Percentiles rank a stretch among this genome's conserved stretches.
Conservation (phyloP, 1,140 invertebrate species). For the Nilaparvata lugens region DNA sequence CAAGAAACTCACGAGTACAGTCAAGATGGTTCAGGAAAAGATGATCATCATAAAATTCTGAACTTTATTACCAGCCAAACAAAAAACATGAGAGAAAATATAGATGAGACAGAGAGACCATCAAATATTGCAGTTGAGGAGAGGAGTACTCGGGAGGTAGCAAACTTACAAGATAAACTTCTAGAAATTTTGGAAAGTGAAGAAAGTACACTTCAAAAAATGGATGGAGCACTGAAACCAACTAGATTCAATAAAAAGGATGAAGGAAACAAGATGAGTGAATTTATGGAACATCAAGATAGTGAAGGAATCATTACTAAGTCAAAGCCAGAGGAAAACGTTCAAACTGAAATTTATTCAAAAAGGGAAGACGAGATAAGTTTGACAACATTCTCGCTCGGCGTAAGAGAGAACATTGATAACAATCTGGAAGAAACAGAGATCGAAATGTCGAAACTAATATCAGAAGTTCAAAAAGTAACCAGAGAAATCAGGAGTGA, state of each 20-base stretch:
- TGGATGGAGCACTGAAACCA: constrained; percentile 17
- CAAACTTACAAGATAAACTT: constrained; percentile 15
- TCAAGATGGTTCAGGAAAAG: no score
- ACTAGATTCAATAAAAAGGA: background rate
- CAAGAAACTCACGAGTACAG: constrained; percentile 9
- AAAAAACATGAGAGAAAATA: no score
- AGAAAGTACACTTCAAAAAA: constrained; percentile 24
- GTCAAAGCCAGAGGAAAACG: background rate
- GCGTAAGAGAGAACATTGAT: background rate
- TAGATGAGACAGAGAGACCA: constrained; percentile 22
- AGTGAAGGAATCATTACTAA: background rate
- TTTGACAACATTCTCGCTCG: background rate
- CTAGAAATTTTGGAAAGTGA: constrained; percentile 22
- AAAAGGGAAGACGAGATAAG: background rate
- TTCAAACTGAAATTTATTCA: background rate
- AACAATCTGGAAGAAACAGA: constrained; percentile 22
- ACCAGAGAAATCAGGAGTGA: constrained; percentile 42
- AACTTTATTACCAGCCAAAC: no score
- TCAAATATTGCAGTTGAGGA: constrained; percentile 1
- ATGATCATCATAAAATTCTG: no score
- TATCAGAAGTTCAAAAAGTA: constrained; percentile 40
- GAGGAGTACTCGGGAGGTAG: no score
- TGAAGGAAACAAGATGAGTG: background rate
- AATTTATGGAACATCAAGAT: background rate
- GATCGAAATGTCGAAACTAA: constrained; percentile 37